A percentile compares a stretch with the other conserved stretches of the same genome.
These are phyloP conservation scores for Acanthococcus lagerstroemiae DNA, from an alignment of 2,888 invertebrate genomes.

Conservation along the genomic window DNA sequence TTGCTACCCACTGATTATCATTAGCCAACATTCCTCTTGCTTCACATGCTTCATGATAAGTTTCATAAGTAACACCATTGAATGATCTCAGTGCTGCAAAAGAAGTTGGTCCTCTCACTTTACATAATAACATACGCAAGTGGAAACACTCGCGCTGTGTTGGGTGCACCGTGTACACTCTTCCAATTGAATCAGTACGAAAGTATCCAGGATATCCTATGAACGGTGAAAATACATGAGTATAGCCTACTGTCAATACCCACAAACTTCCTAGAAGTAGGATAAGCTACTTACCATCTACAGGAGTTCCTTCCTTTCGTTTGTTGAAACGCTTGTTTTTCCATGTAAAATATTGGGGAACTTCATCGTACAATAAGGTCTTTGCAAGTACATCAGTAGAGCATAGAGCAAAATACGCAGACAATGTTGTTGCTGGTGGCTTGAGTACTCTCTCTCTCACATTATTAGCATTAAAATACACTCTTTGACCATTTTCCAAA, in stretches of 20 bases:
- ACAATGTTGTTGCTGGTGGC: not conserved
- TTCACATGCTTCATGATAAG: conserved; percentile 10
- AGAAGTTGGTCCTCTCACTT: conserved; percentile 19
- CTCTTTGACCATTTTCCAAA: not conserved
- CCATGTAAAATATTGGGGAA: not conserved
- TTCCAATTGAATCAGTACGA: not conserved
- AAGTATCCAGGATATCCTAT: not conserved
- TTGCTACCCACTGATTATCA: conserved; percentile 24
- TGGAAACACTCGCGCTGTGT: conserved; percentile 17
- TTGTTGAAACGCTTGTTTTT: not conserved
- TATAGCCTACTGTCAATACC: not conserved
- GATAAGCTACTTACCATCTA: not conserved
- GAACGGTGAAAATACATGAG: not conserved
- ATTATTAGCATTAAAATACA: not conserved
- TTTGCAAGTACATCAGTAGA: not conserved
- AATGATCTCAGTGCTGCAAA: conserved; percentile 15
- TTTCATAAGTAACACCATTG: not conserved
- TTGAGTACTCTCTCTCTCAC: not conserved
- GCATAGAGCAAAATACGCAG: not conserved
- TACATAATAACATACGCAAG: conserved; percentile 18
- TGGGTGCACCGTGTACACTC: conserved; percentile 19
- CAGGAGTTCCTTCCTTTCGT: not conserved
- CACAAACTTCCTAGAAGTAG: not conserved
- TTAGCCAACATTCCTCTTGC: conserved; percentile 36
- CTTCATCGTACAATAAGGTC: not conserved